Evolutionary conservation across 2,888 invertebrate genomes (phyloP).

Genomic region (Caenorhabditis doughertyi): DNA sequence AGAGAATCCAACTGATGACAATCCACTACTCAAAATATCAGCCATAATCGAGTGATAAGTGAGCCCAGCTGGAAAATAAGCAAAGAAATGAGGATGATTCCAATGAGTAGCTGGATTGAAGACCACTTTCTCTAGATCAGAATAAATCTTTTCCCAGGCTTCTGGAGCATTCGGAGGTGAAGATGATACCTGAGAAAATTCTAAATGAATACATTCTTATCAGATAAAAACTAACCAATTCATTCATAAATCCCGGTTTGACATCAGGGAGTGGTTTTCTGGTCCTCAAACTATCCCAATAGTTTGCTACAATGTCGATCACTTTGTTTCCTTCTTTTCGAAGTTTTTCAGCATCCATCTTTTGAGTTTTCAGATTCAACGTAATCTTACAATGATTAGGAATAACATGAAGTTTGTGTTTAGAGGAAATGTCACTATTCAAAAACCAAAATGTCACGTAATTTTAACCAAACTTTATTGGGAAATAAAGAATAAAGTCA

Average conservation of each 20-base stretch:
- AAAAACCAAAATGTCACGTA: too few species aligned
- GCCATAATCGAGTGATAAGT: constrained; percentile 82
- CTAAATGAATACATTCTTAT: background rate
- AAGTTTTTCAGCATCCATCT: constrained; percentile 94
- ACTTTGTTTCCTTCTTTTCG: constrained; percentile 92
- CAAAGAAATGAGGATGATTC: constrained; percentile 83
- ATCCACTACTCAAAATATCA: constrained; percentile 81
- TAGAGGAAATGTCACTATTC: too few species aligned
- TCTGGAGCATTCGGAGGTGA: constrained; percentile 91
- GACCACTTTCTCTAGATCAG: constrained; percentile 85
- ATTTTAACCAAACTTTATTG: background rate
- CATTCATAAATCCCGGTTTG: constrained; percentile 92
- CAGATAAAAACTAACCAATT: constrained; percentile 83
- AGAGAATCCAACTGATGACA: constrained; percentile 81
- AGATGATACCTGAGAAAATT: constrained; percentile 86
- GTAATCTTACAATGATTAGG: too few species aligned
- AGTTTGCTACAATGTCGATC: constrained; percentile 96
- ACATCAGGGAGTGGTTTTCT: constrained; percentile 92
- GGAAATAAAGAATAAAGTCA: background rate
- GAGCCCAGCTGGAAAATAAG: constrained; percentile 82
- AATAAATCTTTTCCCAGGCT: constrained; percentile 92
- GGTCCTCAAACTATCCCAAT: constrained; percentile 88
- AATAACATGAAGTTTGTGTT: too few species aligned
- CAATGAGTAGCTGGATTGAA: constrained; percentile 79
- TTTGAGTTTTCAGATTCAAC: too few species aligned